Evolutionary conservation across 2,888 invertebrate species (phyloP).

Genomic region (Tenodera sinensis): DNA sequence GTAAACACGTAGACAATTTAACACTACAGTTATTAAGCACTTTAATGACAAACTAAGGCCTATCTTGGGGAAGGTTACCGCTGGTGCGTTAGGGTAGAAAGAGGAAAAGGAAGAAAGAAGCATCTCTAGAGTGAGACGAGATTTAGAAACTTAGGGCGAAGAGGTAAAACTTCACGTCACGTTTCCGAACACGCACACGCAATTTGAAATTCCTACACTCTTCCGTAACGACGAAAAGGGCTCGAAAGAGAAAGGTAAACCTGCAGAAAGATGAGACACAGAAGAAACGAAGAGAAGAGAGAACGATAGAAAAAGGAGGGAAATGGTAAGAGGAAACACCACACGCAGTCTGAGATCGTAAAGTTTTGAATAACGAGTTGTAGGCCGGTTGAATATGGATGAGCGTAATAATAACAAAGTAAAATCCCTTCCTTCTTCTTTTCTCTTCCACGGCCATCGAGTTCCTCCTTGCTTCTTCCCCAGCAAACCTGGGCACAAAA

Average conservation of each 20-base stretch:
- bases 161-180: slow-evolving; percentile 22
- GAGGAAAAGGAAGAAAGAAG: background rate
- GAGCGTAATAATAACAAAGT: slow-evolving; percentile 22
- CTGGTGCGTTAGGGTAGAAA: background rate
- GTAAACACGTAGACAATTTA: background rate
- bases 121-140: background rate
- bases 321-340: background rate
- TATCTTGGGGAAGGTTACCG: background rate
- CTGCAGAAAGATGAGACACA: background rate
- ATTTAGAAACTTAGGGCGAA: slow-evolving; percentile 23
- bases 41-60: background rate
- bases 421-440: slow-evolving; percentile 12
- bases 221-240: background rate
- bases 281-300: background rate
- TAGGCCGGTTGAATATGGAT: slow-evolving; percentile 25
- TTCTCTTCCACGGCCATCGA: background rate
- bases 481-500: background rate
- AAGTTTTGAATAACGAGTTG: slow-evolving; percentile 28
- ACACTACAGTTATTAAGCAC: background rate
- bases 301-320: background rate
- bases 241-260: background rate
- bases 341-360: slow-evolving; percentile 13
- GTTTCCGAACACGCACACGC: slow-evolving; percentile 21
- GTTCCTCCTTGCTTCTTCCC: background rate
- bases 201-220: slow-evolving; percentile 23